Conservation (phyloP, 2,113 vertebrate genomes). For the Micromys minutus region DNA sequence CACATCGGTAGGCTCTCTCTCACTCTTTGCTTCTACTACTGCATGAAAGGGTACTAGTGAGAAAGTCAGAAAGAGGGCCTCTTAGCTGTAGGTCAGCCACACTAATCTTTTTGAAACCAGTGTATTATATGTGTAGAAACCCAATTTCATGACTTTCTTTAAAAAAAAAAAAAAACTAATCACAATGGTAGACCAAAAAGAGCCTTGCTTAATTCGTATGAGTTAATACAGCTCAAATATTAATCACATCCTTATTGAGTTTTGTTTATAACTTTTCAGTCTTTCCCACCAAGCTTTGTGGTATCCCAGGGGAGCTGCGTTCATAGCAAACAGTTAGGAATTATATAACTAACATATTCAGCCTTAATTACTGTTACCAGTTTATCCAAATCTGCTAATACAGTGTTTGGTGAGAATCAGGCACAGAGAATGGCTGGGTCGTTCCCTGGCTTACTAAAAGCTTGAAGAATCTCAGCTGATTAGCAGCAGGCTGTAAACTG, state of each 20-base stretch:
- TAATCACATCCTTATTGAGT: not conserved
- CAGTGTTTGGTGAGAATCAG: not conserved
- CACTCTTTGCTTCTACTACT: not conserved
- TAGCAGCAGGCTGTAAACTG: not conserved
- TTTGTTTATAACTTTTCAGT: slow-evolving; percentile 43
- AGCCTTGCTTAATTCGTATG: not conserved
- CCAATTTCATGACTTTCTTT: not conserved
- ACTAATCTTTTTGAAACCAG: not conserved
- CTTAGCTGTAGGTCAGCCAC: not conserved
- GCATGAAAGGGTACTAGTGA: not conserved
- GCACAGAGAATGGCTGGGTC: not conserved
- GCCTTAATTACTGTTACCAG: not conserved
- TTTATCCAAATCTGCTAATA: slow-evolving; percentile 18
- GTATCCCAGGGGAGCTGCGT: not conserved
- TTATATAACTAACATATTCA: slow-evolving; percentile 33
- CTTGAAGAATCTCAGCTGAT: not conserved
- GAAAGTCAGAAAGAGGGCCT: not conserved
- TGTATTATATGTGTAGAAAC: not conserved
- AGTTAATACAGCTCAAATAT: not conserved
- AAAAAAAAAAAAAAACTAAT: not conserved
- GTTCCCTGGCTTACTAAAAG: not conserved
- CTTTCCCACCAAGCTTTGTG: not conserved
- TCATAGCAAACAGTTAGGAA: slow-evolving; percentile 28
- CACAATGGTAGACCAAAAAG: not conserved
- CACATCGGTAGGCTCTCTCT: not conserved